Evolutionary conservation across 92 coral and sea anemone genomes (phyloP), one percentile per base, ranked within the genome.

Genomic region (Pocillopora meandrina): DNA sequence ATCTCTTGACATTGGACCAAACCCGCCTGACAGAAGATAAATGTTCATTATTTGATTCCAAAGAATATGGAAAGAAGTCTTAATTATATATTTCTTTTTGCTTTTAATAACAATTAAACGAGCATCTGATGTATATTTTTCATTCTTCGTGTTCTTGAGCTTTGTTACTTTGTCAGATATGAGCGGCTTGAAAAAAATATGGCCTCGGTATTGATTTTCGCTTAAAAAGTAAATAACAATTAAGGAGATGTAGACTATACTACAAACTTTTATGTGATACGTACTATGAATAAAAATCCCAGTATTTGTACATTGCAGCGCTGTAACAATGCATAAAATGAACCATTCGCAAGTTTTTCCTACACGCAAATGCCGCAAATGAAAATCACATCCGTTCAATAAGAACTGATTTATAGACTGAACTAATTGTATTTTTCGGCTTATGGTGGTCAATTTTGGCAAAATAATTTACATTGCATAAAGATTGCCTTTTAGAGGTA

Each of bases 341-440:
- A 20, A 66, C 62, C 42, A 64, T 65, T 65, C 68, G 12, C 57
- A 16, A 52, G 52, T 42, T 42, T 42, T 42, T 42, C 52, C 52
- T 42, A 42, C 52, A 42, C 66, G 60, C 36, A 36, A 26, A 21
- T 36, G 67, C 71, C 67, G 59, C 55, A 77, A 77, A 77, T 77
- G 34, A 63, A 77, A 42, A 61, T 42, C 71, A 62, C 60, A 76
- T 76, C 81, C 69, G 58, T 62, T 77, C 59, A 77, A 19, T n/a
- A 6, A 26, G 55, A 76, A 19, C 23, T 49, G 69, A 76, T 16
- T 23, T 60, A 33, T 60, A 33, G 69, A 26, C 31, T 26, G 31
- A 76, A 76, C 55, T 34, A 10, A 19, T 66, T 14, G 47, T 63
- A 36, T 63, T 35, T 77, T 10, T 71, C 71, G 2, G 65, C 69